A percentile compares a stretch with the other conserved stretches of the same genome.
phyloP scores from a whole-genome alignment of 2,888 invertebrate genomes.

The Tenthredo livida region DNA sequence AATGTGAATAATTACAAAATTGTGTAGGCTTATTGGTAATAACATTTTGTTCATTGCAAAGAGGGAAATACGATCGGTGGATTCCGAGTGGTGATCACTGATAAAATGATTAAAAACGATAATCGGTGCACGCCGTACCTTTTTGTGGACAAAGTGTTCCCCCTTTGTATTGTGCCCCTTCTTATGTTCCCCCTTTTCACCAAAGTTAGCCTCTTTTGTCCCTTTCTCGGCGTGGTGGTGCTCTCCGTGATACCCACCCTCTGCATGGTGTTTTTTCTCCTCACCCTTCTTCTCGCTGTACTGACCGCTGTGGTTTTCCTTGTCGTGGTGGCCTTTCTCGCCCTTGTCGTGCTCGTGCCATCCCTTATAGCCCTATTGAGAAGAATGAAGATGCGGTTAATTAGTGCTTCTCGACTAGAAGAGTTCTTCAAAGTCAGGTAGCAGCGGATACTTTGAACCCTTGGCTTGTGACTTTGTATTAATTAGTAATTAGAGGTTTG shows the following conservation, averaged over 20 bases:
- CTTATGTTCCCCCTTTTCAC: conserved; percentile 76
- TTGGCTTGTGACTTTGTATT: background rate
- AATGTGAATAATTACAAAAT: background rate
- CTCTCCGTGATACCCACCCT: conserved; percentile 83
- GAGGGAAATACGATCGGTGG: background rate
- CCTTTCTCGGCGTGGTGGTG: conserved; percentile 84
- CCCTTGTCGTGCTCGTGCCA: conserved; percentile 74
- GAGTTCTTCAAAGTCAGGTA: background rate
- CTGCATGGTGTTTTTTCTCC: conserved; percentile 83
- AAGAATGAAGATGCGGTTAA: conserved; percentile 16
- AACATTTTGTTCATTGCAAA: background rate
- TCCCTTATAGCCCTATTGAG: conserved; percentile 66
- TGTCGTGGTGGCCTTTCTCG: conserved; percentile 84
- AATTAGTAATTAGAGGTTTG: background rate
- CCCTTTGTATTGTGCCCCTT: conserved; percentile 79
- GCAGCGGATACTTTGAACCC: background rate
- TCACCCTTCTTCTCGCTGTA: conserved; percentile 84
- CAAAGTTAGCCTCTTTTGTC: conserved; percentile 75
- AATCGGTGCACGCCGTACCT: conserved; percentile 64
- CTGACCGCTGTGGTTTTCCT: conserved; percentile 83
- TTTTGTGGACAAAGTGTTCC: conserved; percentile 78
- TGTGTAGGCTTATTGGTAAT: background rate
- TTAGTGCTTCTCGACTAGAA: background rate
- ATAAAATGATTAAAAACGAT: background rate
- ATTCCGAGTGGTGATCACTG: background rate